Percentiles rank a stretch among this genome's conserved stretches.
Evolutionary conservation across 2,888 invertebrate genomes (phyloP).

Genomic region (Platycheirus rosarum): DNA sequence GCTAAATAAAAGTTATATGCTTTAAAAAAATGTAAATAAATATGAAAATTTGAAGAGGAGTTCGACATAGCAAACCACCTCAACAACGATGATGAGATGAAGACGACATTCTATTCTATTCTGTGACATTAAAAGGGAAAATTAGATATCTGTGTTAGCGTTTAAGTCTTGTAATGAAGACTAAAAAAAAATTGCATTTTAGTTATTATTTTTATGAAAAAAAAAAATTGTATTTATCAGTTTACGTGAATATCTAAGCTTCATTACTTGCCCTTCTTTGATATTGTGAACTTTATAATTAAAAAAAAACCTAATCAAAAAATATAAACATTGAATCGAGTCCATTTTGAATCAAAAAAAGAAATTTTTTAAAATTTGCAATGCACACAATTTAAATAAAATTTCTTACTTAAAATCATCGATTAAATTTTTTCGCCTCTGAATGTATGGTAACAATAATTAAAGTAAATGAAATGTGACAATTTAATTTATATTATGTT

Average conservation of each 20-base stretch:
- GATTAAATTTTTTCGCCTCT: conserved; percentile 53
- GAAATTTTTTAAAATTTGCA: conserved; percentile 6
- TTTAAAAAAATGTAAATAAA: conserved; percentile 60
- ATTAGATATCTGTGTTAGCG: conserved; percentile 71
- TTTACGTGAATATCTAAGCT: conserved; percentile 31
- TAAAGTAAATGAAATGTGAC: conserved; percentile 32
- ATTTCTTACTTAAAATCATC: conserved; percentile 32
- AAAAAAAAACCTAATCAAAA: conserved; percentile 24
- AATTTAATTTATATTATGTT: conserved; percentile 30
- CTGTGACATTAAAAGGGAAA: conserved; percentile 72
- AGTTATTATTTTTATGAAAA: neutral
- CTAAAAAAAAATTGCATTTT: conserved; percentile 31
- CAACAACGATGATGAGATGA: conserved; percentile 53
- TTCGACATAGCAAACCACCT: conserved; percentile 47
- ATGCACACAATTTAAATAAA: conserved; percentile 39
- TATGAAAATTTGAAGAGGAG: conserved; percentile 16
- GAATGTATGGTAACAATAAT: conserved; percentile 54
- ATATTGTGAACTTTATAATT: conserved; percentile 35
- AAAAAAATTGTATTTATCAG: conserved; percentile 5
- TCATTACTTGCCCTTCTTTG: conserved; percentile 61
- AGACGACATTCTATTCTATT: conserved; percentile 61
- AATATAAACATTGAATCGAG: neutral
- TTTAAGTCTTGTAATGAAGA: conserved; percentile 56
- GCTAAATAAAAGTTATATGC: conserved; percentile 22
- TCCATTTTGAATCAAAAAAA: conserved; percentile 10